phyloP scores from a whole-genome alignment of 2,888 invertebrate genomes.

The Leptinotarsa tumamoca region DNA sequence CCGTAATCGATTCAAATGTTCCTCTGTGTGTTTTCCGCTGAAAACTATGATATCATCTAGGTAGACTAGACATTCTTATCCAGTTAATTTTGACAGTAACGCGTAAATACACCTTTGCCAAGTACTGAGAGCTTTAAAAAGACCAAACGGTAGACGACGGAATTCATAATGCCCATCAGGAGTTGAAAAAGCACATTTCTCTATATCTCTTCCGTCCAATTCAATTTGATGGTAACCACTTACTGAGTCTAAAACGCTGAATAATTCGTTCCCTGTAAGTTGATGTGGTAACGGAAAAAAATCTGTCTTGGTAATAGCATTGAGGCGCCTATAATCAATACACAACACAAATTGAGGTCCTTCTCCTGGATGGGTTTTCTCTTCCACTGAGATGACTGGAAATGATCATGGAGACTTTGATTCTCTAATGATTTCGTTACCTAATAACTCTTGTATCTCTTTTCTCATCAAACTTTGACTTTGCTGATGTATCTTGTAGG shows the following conservation, averaged over 20 bases:
- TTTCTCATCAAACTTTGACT: not conserved
- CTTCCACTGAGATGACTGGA: conserved; percentile 57
- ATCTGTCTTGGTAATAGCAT: conserved; percentile 35
- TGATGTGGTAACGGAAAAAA: no score
- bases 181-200: conserved; percentile 43
- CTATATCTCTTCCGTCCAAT: conserved; percentile 39
- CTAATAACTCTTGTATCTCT: not conserved
- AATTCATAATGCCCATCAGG: conserved; percentile 26
- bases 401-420: conserved; percentile 31
- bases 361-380: conserved; percentile 41
- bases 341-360: conserved; percentile 40
- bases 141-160: conserved; percentile 17
- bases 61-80: not conserved
- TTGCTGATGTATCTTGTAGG: conserved; percentile 22
- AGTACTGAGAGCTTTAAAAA: not conserved
- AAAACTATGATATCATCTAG: not conserved
- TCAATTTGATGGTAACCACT: conserved; percentile 53
- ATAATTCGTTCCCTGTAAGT: conserved; percentile 24
- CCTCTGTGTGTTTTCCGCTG: conserved; percentile 9
- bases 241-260: conserved; percentile 52
- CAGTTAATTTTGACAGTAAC: not conserved
- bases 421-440: not conserved
- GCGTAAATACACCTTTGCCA: not conserved
- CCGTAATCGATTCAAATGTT: conserved; percentile 2
- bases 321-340: conserved; percentile 42